Percentiles rank a stretch among this genome's conserved stretches.
Conservation (phyloP, 2,888 invertebrate genomes). For the Dicroscelio sp. region DNA sequence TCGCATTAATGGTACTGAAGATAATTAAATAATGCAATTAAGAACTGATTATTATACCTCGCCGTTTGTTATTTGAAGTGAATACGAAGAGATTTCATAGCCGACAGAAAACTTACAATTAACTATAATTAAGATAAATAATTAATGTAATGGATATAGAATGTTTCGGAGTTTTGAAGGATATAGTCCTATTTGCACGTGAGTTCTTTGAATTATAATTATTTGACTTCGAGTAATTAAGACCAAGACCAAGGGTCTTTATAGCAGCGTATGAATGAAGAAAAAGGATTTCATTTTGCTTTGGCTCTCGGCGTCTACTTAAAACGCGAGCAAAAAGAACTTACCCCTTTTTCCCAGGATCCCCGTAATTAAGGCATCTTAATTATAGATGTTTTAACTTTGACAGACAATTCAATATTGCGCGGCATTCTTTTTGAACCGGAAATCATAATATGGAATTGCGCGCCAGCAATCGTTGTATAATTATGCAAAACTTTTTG, state of each 20-base stretch:
- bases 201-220: constrained; percentile 87
- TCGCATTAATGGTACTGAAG: no score
- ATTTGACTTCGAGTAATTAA: constrained; percentile 88
- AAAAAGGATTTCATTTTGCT: constrained; percentile 80
- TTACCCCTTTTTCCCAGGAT: constrained; percentile 67
- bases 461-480: constrained; percentile 22
- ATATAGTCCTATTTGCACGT: constrained; percentile 79
- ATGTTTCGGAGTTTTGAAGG: constrained; percentile 85
- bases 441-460: constrained; percentile 63
- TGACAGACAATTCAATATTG: constrained; percentile 70
- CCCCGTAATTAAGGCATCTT: constrained; percentile 87
- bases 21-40: no score
- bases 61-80: no score
- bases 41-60: no score
- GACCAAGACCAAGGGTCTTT: constrained; percentile 82
- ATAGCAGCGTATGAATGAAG: constrained; percentile 85
- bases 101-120: constrained; percentile 36
- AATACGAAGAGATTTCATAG: not conserved
- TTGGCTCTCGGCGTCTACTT: constrained; percentile 52
- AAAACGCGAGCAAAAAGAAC: constrained; percentile 55
- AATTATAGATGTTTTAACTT: constrained; percentile 84
- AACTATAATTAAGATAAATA: constrained; percentile 63
- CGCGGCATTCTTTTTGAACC: constrained; percentile 58
- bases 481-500: constrained; percentile 60
- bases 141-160: constrained; percentile 76